Base-by-base conservation (phyloP, 2,113 vertebrate species). In the Hystrix brachyura region DNA sequence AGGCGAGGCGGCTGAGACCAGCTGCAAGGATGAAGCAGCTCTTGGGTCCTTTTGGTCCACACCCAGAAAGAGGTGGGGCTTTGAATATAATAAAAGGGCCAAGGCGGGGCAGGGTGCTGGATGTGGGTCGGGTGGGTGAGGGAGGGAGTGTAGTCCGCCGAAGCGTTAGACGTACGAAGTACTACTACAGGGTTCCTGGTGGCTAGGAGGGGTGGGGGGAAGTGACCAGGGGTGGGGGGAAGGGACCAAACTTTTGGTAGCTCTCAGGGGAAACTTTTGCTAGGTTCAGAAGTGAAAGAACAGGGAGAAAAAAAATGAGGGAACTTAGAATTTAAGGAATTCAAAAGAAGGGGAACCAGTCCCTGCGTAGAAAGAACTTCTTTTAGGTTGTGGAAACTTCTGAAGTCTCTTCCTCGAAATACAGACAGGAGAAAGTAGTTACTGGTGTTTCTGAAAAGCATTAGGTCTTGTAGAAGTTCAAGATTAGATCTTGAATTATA, bases 81-180 rank as follows among this genome's bases (percentile, higher is more conserved):
- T 85, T 27, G 67, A 46, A 3, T 78, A 80, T 90, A 87, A 92
- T 87, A 83, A 19, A 23, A 9, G 12, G 6, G 3, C 46, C 9
- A 10, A 7, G 7, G 0, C 0, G 0, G 0, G 3, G 25, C 5
- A 60, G 81, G 21, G 11, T n/a, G n/a, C 2, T 3, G 51, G 27
- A 2, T n/a, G 71, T 53, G 53, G 87, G 0, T 0, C 10, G 48
- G 8, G 32, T 3, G 0, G 1, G 19, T 12, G 1, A 13, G 11
- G 1, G 25, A 1, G 21, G 17, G 55, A 4, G 4, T 14, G 12
- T 3, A 10, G 55, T 46, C 7, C 1, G 0, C 10, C 10, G 13
- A 18, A 14, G 38, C 51, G 65, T 55, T 9, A 27, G n/a, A 7
- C 0, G 0, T 38, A 4, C 10, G 13, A 1, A 3, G 0, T 71